Evolutionary conservation across 2,113 vertebrate genomes (phyloP).

Genomic region (Saguinus imperator): DNA sequence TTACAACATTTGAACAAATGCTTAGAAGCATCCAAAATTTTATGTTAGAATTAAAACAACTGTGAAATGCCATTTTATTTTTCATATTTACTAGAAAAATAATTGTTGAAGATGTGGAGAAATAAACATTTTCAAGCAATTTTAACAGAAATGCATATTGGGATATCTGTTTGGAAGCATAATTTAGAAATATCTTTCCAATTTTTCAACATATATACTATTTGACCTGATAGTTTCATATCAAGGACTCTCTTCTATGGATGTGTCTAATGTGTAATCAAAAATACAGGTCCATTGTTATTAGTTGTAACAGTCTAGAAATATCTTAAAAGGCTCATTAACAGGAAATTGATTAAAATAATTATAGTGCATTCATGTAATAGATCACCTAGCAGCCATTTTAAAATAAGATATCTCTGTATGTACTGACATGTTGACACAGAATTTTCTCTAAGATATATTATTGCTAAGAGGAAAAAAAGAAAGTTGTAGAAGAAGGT

Average conservation of each 20-base stretch:
- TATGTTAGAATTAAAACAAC: slow-evolving; percentile 18
- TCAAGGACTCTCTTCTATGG: not conserved
- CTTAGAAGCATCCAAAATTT: not conserved
- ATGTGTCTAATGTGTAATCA: not conserved
- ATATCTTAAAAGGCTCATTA: slow-evolving; percentile 17
- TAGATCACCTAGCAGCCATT: not conserved
- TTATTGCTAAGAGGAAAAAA: not conserved
- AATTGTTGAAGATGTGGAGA: not conserved
- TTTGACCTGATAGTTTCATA: not conserved
- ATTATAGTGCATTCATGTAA: not conserved
- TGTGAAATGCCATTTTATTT: slow-evolving; percentile 8
- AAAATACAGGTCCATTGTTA: not conserved
- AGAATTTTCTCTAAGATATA: not conserved
- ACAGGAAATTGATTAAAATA: not conserved
- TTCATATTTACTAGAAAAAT: not conserved
- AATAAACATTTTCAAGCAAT: not conserved
- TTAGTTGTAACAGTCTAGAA: not conserved
- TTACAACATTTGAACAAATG: not conserved
- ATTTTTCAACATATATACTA: not conserved
- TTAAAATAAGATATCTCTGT: not conserved
- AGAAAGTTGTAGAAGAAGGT: not conserved
- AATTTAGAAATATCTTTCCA: not conserved
- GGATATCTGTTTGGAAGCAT: not conserved
- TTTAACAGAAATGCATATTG: not conserved
- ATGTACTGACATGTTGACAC: not conserved